Evolutionary conservation across 1,140 invertebrate genomes (phyloP).

Genomic region (Hermetia illucens): DNA sequence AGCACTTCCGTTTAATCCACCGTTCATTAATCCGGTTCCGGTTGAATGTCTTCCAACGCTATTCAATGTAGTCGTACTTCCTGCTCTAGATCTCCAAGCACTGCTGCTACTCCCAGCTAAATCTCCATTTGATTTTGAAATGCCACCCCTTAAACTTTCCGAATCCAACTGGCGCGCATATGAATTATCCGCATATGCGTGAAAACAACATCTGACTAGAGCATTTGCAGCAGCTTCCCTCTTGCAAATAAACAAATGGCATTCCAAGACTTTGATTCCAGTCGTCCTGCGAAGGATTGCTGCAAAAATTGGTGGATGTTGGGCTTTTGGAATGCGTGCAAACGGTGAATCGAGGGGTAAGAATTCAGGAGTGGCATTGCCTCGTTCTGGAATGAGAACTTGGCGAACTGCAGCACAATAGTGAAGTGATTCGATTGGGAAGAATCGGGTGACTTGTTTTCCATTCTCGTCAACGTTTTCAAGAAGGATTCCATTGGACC

Average conservation of each 20-base stretch:
- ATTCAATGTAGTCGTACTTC: constrained; percentile 41
- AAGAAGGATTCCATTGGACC: constrained; percentile 89
- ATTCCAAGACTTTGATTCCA: constrained; percentile 98
- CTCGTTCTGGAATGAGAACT: constrained; percentile 45
- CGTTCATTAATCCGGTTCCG: constrained; percentile 16
- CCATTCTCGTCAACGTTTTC: constrained; percentile 95
- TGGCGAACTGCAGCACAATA: constrained; percentile 95
- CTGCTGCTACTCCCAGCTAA: constrained; percentile 28
- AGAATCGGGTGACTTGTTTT: constrained; percentile 89
- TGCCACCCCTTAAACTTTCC: constrained; percentile 21
- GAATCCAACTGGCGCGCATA: constrained; percentile 72
- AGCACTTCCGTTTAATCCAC: constrained; percentile 14
- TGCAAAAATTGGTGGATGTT: constrained; percentile 93
- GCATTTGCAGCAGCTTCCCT: constrained; percentile 89
- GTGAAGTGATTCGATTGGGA: constrained; percentile 91
- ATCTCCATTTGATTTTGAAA: constrained; percentile 23
- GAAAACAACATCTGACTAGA: constrained; percentile 85
- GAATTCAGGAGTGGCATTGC: constrained; percentile 43
- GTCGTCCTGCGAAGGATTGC: constrained; percentile 88
- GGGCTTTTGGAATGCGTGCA: constrained; percentile 70
- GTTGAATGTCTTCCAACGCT: constrained; percentile 31
- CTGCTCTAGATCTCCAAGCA: constrained; percentile 33
- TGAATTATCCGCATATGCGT: constrained; percentile 86
- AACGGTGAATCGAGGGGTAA: constrained; percentile 93
- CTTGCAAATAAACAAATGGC: constrained; percentile 97